Evolutionary conservation across 2,113 vertebrate species (phyloP).

Genomic region (Myiozetetes cayanensis): DNA sequence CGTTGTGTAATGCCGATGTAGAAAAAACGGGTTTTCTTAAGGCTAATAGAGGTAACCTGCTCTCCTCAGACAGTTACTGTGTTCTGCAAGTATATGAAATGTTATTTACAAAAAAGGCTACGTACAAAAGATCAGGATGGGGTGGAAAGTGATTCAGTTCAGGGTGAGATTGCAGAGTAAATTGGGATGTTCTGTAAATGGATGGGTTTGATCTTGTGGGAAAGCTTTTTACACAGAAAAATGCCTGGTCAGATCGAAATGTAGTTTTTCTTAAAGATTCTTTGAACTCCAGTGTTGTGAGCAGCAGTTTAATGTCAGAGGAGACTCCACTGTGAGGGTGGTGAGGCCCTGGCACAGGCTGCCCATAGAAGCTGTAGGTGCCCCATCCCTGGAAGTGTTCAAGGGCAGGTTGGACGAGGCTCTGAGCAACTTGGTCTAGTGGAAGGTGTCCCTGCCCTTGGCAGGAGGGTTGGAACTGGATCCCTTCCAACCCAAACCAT

Average conservation of each 20-base stretch:
- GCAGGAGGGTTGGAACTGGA: background rate
- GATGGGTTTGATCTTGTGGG: background rate
- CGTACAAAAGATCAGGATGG: no score
- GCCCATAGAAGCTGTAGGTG: background rate
- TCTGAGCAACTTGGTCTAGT: background rate
- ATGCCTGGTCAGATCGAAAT: background rate
- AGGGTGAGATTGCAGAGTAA: background rate
- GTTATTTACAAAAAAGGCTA: background rate
- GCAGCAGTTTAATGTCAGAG: background rate
- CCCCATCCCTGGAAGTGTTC: background rate
- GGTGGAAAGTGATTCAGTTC: background rate
- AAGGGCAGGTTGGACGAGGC: background rate
- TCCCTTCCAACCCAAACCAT: background rate
- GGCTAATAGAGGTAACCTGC: background rate
- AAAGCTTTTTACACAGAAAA: background rate
- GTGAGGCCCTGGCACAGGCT: background rate
- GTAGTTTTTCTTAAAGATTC: background rate
- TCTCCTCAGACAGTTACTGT: background rate
- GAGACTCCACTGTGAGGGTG: accelerated
- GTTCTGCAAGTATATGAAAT: background rate
- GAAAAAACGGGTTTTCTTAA: background rate
- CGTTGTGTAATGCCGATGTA: accelerated
- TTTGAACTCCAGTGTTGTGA: background rate
- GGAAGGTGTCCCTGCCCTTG: background rate
- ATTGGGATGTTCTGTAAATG: background rate